Base-by-base conservation (phyloP, 2,888 invertebrate genomes). In the Megamerina dolium region DNA sequence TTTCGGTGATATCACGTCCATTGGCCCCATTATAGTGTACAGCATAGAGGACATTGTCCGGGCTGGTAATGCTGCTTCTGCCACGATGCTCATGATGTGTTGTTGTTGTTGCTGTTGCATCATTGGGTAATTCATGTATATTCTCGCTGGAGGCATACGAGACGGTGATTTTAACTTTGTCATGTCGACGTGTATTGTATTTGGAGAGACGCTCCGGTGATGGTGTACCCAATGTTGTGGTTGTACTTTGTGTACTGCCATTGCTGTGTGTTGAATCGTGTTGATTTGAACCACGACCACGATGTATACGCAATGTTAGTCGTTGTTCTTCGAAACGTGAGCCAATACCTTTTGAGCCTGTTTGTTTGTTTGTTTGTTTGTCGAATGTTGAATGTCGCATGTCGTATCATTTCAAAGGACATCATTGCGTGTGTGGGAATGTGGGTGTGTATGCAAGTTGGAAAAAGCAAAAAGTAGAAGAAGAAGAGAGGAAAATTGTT, bases 261-360 rank as follows among this genome's bases (percentile, higher is more conserved):
- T 78, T 83, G 38, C 81, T 82, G 32, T 79, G 75, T 10, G 79
- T 82, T 5, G 68, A 68, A 4, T 80, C 83, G 4, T 80, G 83
- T 20, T 79, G 83, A 55, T 81, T 80, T 3, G 83, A 84, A 0
- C 85, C 83, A 2, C 87, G 76, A 0, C 94, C 94, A 1, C 93
- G 77, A 70, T 95, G 94, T 56, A 95, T 92, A 53, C 94, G 78
- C 48, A 95, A 71, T 0, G 93, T 94, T 27, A 94, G 74, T n/a
- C 90, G 81, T 67, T 91, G 89, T 66, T 91, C 89, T 57, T 90
- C 88, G 65, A 90, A 90, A 19, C 90, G 82, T 59, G 76, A 83
- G 20, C 85, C 85, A 39, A 83, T 71, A 31, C 82, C 82, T 56
- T 78, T 77, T n/a, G 74, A 71, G 45, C 81, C 82, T 64, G 40